These are phyloP conservation scores for Crocidura indochinensis DNA, from an alignment of 2,797 vertebrate species.

Conservation along the genomic window DNA sequence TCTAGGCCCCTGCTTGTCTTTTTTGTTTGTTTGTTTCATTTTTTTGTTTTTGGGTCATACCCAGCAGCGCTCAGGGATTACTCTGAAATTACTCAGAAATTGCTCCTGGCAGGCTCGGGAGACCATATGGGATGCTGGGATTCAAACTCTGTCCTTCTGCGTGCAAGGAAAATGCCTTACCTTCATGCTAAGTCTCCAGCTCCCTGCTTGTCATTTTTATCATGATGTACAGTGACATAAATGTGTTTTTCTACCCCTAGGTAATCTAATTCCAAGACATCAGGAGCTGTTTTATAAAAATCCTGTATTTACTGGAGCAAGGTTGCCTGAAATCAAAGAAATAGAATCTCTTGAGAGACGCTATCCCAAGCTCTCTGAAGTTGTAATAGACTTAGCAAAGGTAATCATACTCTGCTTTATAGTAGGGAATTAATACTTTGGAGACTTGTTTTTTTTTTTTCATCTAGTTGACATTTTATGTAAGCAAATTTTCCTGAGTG, in stretches of 20 bases:
- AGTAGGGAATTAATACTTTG: not conserved
- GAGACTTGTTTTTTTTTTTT: not conserved
- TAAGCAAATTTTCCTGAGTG: too few species aligned
- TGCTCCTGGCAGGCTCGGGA: too few species aligned
- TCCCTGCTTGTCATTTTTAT: not conserved
- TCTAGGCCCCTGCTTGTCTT: not conserved
- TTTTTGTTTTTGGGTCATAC: too few species aligned
- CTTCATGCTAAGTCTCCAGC: too few species aligned
- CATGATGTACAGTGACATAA: not conserved
- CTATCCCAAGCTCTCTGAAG: slow-evolving; percentile 89
- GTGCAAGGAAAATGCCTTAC: too few species aligned
- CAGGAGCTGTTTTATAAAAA: slow-evolving; percentile 95
- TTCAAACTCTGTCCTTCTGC: too few species aligned
- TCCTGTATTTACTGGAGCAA: slow-evolving; percentile 93
- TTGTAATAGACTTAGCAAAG: slow-evolving; percentile 91
- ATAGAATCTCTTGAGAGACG: slow-evolving; percentile 90
- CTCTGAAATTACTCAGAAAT: too few species aligned
- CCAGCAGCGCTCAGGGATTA: too few species aligned
- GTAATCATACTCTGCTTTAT: slow-evolving; percentile 83
- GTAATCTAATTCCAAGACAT: slow-evolving; percentile 93
- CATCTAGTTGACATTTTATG: too few species aligned
- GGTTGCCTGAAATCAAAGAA: slow-evolving; percentile 91
- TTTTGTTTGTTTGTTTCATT: too few species aligned
- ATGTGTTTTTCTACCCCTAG: slow-evolving; percentile 86
- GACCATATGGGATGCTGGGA: too few species aligned